phyloP scores from a whole-genome alignment of 2,888 invertebrate species.

The Melieria crassipennis region DNA sequence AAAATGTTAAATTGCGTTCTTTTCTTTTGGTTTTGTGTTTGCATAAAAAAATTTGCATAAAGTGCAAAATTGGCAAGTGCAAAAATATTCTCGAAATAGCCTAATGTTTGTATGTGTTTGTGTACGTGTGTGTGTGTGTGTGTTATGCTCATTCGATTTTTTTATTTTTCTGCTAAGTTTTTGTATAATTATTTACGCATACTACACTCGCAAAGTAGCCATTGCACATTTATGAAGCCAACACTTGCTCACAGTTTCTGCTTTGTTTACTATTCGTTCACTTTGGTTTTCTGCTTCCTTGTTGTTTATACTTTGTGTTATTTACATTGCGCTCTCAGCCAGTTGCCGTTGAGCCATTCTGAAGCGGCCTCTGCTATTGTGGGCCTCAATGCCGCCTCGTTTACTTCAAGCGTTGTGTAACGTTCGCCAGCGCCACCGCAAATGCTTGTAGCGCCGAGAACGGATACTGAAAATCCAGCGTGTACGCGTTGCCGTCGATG shows the following conservation, averaged over 20 bases:
- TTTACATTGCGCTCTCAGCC: too few relatives aligned
- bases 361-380: background rate
- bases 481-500: constrained; percentile 98
- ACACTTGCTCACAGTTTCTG: constrained; percentile 16
- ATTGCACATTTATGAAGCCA: constrained; percentile 30
- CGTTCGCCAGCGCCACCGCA: constrained; percentile 85
- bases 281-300: background rate
- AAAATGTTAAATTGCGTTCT: too few relatives aligned
- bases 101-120: background rate
- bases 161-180: too few relatives aligned
- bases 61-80: constrained; percentile 14
- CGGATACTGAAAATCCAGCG: constrained; percentile 98
- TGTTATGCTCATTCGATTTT: background rate
- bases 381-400: background rate
- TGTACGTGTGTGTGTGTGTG: background rate
- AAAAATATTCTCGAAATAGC: constrained; percentile 23
- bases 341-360: too few relatives aligned
- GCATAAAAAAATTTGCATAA: constrained; percentile 24
- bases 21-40: background rate
- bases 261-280: background rate
- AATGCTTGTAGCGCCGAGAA: constrained; percentile 99
- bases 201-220: background rate
- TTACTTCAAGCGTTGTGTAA: constrained; percentile 66
- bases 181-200: too few relatives aligned
- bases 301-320: too few relatives aligned